Base-by-base conservation (phyloP, 2,797 vertebrate species). In the Delichon dasypus region DNA sequence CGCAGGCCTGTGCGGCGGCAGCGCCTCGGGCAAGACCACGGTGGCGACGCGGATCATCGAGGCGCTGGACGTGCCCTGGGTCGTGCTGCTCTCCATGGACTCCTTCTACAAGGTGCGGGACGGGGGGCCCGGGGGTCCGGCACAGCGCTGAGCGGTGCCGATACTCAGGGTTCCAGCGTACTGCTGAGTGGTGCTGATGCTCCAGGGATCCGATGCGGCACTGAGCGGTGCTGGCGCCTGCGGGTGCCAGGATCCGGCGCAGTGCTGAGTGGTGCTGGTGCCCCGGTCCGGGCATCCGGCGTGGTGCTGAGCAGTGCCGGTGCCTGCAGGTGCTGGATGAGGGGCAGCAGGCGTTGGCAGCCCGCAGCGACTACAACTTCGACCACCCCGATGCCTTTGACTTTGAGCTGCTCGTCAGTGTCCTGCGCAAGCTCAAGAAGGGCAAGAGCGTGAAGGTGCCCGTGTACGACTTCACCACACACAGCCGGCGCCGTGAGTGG, bases 41-140 rank as follows among this genome's bases (percentile, higher is more conserved):
- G 99, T 99, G 44, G 98, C 98, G 78, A 99, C 98, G 92, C 98
- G 98, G 96, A 99, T 99, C 93, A 99, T 99, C 7, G 99, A 99
- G 85, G 99, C 98, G 4, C 97, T 99, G 95, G 98, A 99, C 18
- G 98, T 99, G 68, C 99, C 99, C 51, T 99, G 99, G 98, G 99
- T 99, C 67, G 99, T 99, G 55, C 97, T 99, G 48, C 98, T 99
- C 19, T 99, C 98, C 78, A 99, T 99, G 99, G 99, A 99, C 92
- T 99, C 98, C 17, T 99, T 99, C 96, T 99, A 99, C 95, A 99
- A 99, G 98, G 98, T 98, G 90, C 82, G 86, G 11, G 20, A 2
- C 2, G n/a, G n/a, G 47, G 27, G 40, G 5, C 3, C 32, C 13
- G 13, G 51, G 27, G 13, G 13, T 5, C 16, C 5, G 3, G 48